Evolutionary conservation across 2,888 invertebrate species (phyloP).

Genomic region (Dolomedes plantarius): DNA sequence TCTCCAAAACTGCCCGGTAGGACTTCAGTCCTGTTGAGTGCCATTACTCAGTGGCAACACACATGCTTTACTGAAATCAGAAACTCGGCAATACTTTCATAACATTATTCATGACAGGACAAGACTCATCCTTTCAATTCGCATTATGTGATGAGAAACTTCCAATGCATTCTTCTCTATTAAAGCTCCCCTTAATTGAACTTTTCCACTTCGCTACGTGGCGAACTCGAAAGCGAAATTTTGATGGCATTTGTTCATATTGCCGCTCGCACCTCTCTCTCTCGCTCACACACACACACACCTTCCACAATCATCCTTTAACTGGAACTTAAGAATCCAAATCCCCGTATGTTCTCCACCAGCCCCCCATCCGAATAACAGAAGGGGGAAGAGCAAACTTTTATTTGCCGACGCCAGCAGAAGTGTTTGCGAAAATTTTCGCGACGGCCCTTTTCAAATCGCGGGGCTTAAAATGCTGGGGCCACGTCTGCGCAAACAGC

Average conservation of each 20-base stretch:
- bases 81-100: too few species aligned
- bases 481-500: slow-evolving; percentile 41
- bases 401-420: slow-evolving; percentile 52
- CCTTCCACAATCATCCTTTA: too few species aligned
- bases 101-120: neutral
- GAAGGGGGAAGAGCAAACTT: slow-evolving; percentile 30
- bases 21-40: too few species aligned
- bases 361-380: slow-evolving; percentile 1
- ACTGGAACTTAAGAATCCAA: neutral
- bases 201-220: slow-evolving; percentile 5
- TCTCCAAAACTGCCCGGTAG: too few species aligned
- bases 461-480: slow-evolving; percentile 29
- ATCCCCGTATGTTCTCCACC: neutral
- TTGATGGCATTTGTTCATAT: neutral
- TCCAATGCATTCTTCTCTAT: slow-evolving; percentile 1
- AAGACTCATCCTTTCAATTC: neutral
- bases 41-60: too few species aligned
- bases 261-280: neutral
- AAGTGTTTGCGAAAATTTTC: slow-evolving; percentile 57
- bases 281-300: too few species aligned
- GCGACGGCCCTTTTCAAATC: slow-evolving; percentile 26
- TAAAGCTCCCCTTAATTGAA: slow-evolving; percentile 9
- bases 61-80: too few species aligned
- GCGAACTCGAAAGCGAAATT: neutral
- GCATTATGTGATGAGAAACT: neutral